Percentiles rank a stretch among this genome's conserved stretches.
These are phyloP conservation scores for Malacoctenus gilli DNA, from an alignment of 2,797 vertebrate species.

Conservation along the genomic window DNA sequence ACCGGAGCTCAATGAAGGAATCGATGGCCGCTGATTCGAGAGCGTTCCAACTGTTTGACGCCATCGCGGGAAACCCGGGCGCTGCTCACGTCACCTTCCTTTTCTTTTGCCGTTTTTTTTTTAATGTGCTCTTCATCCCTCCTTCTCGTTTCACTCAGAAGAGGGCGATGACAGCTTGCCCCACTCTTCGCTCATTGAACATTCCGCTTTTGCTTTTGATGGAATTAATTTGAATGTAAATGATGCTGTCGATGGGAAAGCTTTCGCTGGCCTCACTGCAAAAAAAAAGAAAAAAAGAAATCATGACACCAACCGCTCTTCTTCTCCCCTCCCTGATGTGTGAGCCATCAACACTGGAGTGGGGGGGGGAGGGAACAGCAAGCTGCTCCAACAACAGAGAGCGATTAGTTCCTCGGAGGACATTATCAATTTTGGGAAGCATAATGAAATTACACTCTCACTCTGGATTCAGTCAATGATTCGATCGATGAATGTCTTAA, in stretches of 20 bases:
- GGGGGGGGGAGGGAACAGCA: slow-evolving; percentile 35
- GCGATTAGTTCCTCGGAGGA: slow-evolving; percentile 35
- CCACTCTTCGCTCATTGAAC: slow-evolving; percentile 61
- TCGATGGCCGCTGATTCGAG: slow-evolving; percentile 14
- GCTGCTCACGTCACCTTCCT: slow-evolving; percentile 21
- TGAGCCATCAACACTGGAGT: slow-evolving; percentile 34
- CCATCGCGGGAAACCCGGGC: slow-evolving; percentile 21
- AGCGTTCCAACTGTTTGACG: slow-evolving; percentile 16
- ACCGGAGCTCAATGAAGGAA: neutral
- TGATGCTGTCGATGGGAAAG: slow-evolving; percentile 64
- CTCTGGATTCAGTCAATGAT: slow-evolving; percentile 45
- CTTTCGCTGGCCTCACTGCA: slow-evolving; percentile 48
- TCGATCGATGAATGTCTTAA: slow-evolving; percentile 59
- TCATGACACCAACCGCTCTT: slow-evolving; percentile 1
- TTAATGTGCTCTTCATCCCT: slow-evolving; percentile 12
- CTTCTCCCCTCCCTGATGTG: slow-evolving; percentile 33
- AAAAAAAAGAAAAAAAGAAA: slow-evolving; percentile 5
- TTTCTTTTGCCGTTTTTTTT: slow-evolving; percentile 23
- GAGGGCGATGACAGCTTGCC: slow-evolving; percentile 48
- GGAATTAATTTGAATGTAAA: slow-evolving; percentile 80
- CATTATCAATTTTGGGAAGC: slow-evolving; percentile 45
- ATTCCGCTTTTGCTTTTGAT: slow-evolving; percentile 74
- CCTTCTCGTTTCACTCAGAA: slow-evolving; percentile 24
- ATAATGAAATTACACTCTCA: slow-evolving; percentile 57
- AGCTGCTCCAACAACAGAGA: slow-evolving; percentile 20